A percentile compares a stretch with the other conserved stretches of the same genome.
These are phyloP conservation scores for Gymnothorax javanicus DNA, from an alignment of 2,797 vertebrate genomes.

Conservation along the genomic window DNA sequence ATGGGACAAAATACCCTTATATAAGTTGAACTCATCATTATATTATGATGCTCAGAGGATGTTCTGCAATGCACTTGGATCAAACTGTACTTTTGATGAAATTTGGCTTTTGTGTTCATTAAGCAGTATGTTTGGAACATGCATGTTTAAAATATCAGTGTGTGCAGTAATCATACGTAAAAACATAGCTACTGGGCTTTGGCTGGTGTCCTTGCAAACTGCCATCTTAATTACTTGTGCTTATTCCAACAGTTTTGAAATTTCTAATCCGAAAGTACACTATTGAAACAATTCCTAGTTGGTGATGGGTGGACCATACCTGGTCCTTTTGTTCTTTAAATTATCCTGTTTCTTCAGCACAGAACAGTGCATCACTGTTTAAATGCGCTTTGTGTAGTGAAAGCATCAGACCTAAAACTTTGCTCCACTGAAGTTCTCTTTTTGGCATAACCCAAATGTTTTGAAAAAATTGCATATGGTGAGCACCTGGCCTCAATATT, in stretches of 20 bases:
- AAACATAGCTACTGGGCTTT: not conserved
- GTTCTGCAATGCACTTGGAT: not conserved
- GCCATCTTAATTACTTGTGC: not conserved
- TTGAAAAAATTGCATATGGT: constrained; percentile 2
- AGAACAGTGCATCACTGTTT: not conserved
- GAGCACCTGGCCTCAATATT: not conserved
- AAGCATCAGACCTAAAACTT: not conserved
- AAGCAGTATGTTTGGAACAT: not conserved
- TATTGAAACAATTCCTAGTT: no score
- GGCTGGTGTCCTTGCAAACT: not conserved
- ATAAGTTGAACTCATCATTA: not conserved
- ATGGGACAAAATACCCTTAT: no score
- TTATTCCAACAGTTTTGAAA: not conserved
- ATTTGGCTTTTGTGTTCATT: not conserved
- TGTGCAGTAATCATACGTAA: not conserved
- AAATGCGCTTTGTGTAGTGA: not conserved
- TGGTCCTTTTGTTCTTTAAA: not conserved
- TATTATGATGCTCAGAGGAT: not conserved
- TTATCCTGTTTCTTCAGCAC: not conserved
- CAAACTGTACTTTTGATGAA: not conserved
- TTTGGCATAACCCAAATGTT: not conserved
- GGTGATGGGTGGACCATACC: not conserved
- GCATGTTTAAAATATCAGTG: not conserved
- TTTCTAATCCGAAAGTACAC: no score
- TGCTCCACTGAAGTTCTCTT: not conserved